Percentiles rank a stretch among this genome's conserved stretches.
These are phyloP conservation scores for Prionace glauca DNA, from an alignment of 2,797 vertebrate genomes.

Conservation along the genomic window DNA sequence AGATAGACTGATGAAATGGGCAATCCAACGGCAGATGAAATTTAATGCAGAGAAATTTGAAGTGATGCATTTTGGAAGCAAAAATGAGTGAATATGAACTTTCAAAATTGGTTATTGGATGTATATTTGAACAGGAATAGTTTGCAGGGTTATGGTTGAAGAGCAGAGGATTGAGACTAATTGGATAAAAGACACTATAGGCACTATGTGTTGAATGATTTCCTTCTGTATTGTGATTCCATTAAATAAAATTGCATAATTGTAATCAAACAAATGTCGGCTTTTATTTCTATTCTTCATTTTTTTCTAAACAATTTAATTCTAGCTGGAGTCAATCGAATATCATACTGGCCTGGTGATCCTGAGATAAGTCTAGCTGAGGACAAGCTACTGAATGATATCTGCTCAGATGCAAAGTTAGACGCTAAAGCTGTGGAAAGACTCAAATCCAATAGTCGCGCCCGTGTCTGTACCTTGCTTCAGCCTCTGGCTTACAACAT, in stretches of 20 bases:
- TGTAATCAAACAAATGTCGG: neutral
- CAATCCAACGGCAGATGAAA: neutral
- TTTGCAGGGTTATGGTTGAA: neutral
- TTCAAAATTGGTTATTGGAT: neutral
- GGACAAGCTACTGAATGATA: slow-evolving; percentile 45
- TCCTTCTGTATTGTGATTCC: neutral
- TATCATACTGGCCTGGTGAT: slow-evolving; percentile 92
- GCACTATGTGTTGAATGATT: neutral
- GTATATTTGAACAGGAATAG: neutral
- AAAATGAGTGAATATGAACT: neutral
- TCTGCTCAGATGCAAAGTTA: slow-evolving; percentile 68
- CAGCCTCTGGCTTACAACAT: slow-evolving; percentile 71
- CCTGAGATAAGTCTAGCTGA: slow-evolving; percentile 80
- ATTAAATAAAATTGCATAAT: neutral
- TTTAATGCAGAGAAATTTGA: neutral
- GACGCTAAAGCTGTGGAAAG: slow-evolving; percentile 77
- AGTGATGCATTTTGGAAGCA: neutral
- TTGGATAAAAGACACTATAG: neutral
- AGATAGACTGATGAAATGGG: neutral
- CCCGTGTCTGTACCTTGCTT: slow-evolving; percentile 76
- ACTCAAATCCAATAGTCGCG: slow-evolving; percentile 84
- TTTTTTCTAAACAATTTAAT: slow-evolving; percentile 39
- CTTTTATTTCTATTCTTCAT: slow-evolving; percentile 44
- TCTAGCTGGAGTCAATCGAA: slow-evolving; percentile 80
- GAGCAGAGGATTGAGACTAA: neutral